Evolutionary conservation across 30 jellyfish, hydroid and myxozoan genomes (phyloP).

Genomic region (Aurelia aurita complex sp. Pacific): DNA sequence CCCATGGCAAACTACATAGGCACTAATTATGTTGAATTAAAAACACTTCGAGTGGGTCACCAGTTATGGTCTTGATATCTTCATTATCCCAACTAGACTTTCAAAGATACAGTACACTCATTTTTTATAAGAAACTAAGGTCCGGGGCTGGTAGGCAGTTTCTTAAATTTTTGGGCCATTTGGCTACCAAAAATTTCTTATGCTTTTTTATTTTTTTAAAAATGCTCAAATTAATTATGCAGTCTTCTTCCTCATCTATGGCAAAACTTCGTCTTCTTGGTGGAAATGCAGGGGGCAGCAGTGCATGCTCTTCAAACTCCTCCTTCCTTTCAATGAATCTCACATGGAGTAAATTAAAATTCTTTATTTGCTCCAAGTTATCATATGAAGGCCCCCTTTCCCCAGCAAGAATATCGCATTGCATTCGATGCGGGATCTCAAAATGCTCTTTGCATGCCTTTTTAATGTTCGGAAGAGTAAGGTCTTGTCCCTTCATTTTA

Average conservation of each 20-base stretch:
- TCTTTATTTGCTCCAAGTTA: neutral
- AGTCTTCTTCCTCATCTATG: neutral
- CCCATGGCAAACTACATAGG: too few species aligned
- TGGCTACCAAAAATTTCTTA: too few species aligned
- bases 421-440: neutral
- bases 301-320: neutral
- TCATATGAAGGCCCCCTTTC: constrained; percentile 32
- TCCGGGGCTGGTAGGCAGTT: too few species aligned
- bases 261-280: neutral
- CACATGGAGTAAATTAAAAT: constrained; percentile 7
- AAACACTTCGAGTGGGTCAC: too few species aligned
- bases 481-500: constrained; percentile 2
- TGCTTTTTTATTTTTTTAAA: too few species aligned
- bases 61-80: too few species aligned
- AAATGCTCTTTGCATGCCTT: constrained; percentile 29
- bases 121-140: too few species aligned
- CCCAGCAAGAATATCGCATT: constrained; percentile 33
- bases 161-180: too few species aligned
- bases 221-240: too few species aligned
- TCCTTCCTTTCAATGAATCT: constrained; percentile 8
- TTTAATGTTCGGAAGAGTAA: neutral
- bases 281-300: constrained; percentile 15
- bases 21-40: too few species aligned
- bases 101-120: too few species aligned
- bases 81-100: too few species aligned